These are phyloP conservation scores for Leuciscus waleckii DNA, from an alignment of 2,797 vertebrate species.

Conservation along the genomic window DNA sequence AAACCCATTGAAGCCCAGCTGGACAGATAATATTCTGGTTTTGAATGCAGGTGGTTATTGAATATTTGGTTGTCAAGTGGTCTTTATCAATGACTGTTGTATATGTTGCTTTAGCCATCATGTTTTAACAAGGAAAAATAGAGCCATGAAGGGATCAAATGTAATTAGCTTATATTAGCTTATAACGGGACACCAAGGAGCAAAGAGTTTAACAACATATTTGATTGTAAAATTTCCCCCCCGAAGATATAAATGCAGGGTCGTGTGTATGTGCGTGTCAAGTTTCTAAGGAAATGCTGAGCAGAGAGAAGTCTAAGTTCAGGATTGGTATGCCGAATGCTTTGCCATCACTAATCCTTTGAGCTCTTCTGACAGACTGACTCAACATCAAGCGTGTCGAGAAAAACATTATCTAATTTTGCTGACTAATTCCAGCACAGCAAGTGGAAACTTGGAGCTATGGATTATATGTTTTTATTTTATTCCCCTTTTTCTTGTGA, in stretches of 20 bases:
- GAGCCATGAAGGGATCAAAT: not conserved
- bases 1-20: not conserved
- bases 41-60: conserved; percentile 11
- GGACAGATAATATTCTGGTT: not conserved
- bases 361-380: conserved; percentile 45
- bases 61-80: not conserved
- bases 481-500: not conserved
- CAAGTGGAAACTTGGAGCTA: conserved; percentile 14
- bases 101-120: not conserved
- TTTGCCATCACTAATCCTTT: conserved; percentile 47
- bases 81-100: not conserved
- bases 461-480: not conserved
- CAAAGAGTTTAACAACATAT: not conserved
- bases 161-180: conserved; percentile 11
- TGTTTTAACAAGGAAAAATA: not conserved
- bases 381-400: conserved; percentile 41
- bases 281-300: conserved; percentile 33
- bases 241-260: not conserved
- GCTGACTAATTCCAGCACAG: conserved; percentile 50
- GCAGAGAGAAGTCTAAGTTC: conserved; percentile 4
- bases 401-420: conserved; percentile 40
- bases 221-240: not conserved
- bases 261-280: not conserved
- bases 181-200: not conserved
- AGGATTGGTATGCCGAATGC: conserved; percentile 24